A percentile compares a stretch with the other conserved stretches of the same genome.
These are phyloP conservation scores for Petaurus breviceps DNA, from an alignment of 2,113 vertebrate species.

Conservation along the genomic window DNA sequence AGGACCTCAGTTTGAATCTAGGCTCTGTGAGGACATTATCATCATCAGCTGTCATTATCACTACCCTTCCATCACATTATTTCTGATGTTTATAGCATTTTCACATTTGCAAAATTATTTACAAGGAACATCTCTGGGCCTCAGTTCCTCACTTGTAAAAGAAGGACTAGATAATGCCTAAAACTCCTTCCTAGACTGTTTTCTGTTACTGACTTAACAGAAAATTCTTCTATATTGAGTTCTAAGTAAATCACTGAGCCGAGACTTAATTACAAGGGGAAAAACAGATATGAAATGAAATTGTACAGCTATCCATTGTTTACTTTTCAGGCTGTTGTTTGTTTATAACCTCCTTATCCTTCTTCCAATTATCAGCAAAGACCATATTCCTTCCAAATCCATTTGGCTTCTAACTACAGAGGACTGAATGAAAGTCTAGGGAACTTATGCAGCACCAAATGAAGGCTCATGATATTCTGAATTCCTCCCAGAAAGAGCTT, in stretches of 20 bases:
- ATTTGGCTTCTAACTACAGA: slow-evolving; percentile 54
- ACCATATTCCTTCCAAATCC: slow-evolving; percentile 66
- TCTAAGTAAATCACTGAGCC: slow-evolving; percentile 68
- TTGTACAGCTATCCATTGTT: slow-evolving; percentile 51
- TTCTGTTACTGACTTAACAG: slow-evolving; percentile 58
- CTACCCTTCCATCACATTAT: neutral
- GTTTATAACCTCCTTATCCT: slow-evolving; percentile 70
- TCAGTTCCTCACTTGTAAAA: neutral
- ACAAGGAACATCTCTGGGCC: neutral
- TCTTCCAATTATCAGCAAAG: slow-evolving; percentile 72
- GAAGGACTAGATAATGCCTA: neutral
- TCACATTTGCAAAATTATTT: neutral
- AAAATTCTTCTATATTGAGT: slow-evolving; percentile 60
- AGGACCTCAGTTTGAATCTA: neutral
- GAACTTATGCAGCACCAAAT: slow-evolving; percentile 19
- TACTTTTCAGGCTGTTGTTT: slow-evolving; percentile 65
- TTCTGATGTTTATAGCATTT: neutral
- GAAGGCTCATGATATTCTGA: neutral
- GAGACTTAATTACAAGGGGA: slow-evolving; percentile 69
- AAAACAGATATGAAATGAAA: slow-evolving; percentile 67
- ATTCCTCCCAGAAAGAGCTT: neutral
- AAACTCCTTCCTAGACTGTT: neutral
- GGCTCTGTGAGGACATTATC: neutral
- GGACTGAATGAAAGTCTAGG: slow-evolving; percentile 10
- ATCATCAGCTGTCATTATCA: neutral